Evolutionary conservation across 2,888 invertebrate species (phyloP), one percentile per base, ranked within the genome.

Genomic region (Baronia brevicornis): DNA sequence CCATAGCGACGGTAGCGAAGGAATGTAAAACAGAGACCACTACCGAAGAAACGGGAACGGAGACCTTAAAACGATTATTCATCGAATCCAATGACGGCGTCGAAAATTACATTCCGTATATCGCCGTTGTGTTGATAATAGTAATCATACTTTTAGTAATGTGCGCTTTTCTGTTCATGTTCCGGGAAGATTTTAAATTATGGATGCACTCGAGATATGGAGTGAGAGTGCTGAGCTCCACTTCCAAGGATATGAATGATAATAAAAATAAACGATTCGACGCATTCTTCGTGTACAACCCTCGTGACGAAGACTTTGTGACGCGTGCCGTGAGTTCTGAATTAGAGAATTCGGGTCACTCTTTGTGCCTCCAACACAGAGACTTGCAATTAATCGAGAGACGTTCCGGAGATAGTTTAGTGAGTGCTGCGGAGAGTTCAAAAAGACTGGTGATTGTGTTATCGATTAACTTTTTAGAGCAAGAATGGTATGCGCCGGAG

Each of bases 211-310:
- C 92, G 7, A 89, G 87, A 50, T 93, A 92, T 66, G 93, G 93
- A 19, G 85, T 93, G 28, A 85, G 93, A 51, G 84, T 93, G 48
- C 90, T 92, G 64, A 89, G 89, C 66, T 88, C 88, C 38, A 77
- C 79, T 38, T 70, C 86, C 23, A 77, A 82, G 51, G 84, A 85
- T 41, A 77, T 85, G 66, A 86, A 86, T 52, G 84, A 84, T 52
- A 82, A 78, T 54, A 85, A 84, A 70, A 90, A 91, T 60, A 89
- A 92, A 54, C 86, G 92, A 5, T 95, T 92, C 73, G 95, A 96
- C 68, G 94, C 94, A 37, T 96, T 95, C 79, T 88, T 96, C 63
- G 90, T 94, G 41, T 96, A 95, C 84, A 92, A 92, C 68, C 89
- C 90, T 48, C 88, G 91, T 49, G 94, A 95, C 86, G 92, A 85